Conservation (phyloP, 2,888 invertebrate genomes). For the Erebia epiphron region DNA sequence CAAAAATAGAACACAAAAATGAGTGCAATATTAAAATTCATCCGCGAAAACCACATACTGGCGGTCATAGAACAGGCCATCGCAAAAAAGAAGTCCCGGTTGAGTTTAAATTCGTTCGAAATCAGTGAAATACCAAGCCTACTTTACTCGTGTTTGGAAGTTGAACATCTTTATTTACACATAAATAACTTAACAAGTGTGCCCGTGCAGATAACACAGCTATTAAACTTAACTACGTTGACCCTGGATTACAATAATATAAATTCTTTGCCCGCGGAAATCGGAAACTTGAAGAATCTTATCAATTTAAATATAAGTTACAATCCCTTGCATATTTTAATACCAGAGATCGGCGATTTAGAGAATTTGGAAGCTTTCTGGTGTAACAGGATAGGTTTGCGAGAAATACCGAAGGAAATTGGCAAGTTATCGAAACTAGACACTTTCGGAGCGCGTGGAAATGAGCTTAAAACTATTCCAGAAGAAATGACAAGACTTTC, state of each 20-base stretch:
- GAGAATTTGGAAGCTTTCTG: conserved; percentile 85
- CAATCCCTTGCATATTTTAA: conserved; percentile 83
- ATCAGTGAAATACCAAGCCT: conserved; percentile 83
- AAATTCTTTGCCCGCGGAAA: conserved; percentile 82
- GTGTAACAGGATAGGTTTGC: conserved; percentile 84
- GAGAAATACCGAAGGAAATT: conserved; percentile 83
- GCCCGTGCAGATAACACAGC: conserved; percentile 72
- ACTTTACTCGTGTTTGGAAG: conserved; percentile 80
- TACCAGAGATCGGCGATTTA: conserved; percentile 84
- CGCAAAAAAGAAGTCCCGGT: conserved; percentile 80
- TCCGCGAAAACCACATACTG: conserved; percentile 86
- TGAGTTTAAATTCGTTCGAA: conserved; percentile 86
- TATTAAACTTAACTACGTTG: conserved; percentile 83
- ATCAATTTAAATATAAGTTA: conserved; percentile 86
- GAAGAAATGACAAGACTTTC: conserved; percentile 80
- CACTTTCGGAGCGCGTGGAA: conserved; percentile 86
- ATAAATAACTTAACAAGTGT: conserved; percentile 83
- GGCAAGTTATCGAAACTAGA: conserved; percentile 83
- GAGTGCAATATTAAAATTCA: conserved; percentile 86
- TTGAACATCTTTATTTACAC: conserved; percentile 85
- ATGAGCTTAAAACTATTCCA: conserved; percentile 82
- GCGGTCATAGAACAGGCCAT: conserved; percentile 86
- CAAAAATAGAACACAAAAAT: conserved; percentile 70
- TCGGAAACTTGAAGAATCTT: conserved; percentile 82
- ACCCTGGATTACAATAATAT: conserved; percentile 87